phyloP scores from a whole-genome alignment of 2,888 invertebrate species.

The Atrina japonica region DNA sequence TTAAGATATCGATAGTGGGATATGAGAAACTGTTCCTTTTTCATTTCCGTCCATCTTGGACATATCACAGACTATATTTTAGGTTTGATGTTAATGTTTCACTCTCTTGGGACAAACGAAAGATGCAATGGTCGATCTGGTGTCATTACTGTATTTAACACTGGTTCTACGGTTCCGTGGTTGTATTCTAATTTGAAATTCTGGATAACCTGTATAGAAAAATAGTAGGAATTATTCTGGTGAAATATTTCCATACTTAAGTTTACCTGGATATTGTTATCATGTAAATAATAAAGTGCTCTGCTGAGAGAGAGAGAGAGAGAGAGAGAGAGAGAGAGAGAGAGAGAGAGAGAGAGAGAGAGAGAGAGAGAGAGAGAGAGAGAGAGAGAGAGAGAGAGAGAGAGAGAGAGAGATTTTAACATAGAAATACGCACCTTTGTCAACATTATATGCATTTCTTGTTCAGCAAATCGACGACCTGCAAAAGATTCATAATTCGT shows the following conservation, averaged over 20 bases:
- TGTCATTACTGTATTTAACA: constrained; percentile 82
- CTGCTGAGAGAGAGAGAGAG: background rate
- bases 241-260: too few species aligned
- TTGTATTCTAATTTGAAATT: constrained; percentile 81
- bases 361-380: too few species aligned
- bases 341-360: too few species aligned
- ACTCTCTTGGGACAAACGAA: constrained; percentile 71
- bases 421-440: constrained; percentile 75
- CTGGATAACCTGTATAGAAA: constrained; percentile 79
- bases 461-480: constrained; percentile 83
- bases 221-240: too few species aligned
- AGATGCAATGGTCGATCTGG: constrained; percentile 81
- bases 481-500: too few species aligned
- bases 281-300: too few species aligned
- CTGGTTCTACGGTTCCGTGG: constrained; percentile 80
- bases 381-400: background rate
- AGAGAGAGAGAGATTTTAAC: background rate
- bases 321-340: too few species aligned
- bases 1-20: too few species aligned
- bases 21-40: too few species aligned
- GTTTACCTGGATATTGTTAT: too few species aligned
- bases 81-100: background rate
- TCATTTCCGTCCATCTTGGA: too few species aligned
- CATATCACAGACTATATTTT: constrained; percentile 22
- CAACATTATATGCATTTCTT: constrained; percentile 82